Percentiles rank a stretch among this genome's conserved stretches.
phyloP scores from a whole-genome alignment of 2,888 invertebrate species.

The Parnassius glacialis region DNA sequence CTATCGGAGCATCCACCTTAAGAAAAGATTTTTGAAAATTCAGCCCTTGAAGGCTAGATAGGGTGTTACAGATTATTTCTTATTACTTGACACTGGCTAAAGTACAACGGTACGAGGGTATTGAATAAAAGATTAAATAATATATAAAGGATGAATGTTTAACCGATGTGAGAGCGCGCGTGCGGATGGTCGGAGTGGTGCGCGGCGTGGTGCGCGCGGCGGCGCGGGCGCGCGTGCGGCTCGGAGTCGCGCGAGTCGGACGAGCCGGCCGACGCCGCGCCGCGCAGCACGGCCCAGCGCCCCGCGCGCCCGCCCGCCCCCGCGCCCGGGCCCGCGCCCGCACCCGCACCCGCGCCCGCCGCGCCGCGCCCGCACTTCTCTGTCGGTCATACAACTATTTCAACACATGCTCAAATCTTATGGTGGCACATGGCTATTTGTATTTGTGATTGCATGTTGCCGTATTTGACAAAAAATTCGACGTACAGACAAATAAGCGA shows the following conservation, averaged over 20 bases:
- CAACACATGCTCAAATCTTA: no score
- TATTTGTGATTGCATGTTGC: no score
- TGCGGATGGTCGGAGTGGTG: constrained; percentile 35
- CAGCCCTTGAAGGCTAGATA: no score
- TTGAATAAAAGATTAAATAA: no score
- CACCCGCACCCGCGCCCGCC: constrained; percentile 30
- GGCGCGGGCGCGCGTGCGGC: constrained; percentile 54
- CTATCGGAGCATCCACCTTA: no score
- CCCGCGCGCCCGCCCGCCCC: constrained; percentile 30
- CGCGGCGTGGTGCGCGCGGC: constrained; percentile 34
- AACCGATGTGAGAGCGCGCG: constrained; percentile 23
- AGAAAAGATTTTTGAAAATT: no score
- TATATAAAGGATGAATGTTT: neutral
- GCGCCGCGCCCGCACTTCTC: constrained; percentile 16
- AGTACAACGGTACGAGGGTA: no score
- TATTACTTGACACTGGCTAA: no score
- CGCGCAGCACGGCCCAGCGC: constrained; percentile 50
- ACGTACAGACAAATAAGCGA: no score
- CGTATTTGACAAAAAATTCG: no score
- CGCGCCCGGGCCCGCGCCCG: constrained; percentile 36
- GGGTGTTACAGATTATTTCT: no score
- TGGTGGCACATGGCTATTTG: no score
- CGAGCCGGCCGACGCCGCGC: constrained; percentile 86
- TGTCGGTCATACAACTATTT: neutral
- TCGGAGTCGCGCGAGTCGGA: constrained; percentile 83